Percentiles rank a stretch among this genome's conserved stretches.
phyloP scores from a whole-genome alignment of 1,140 invertebrate genomes.

The Vanessa atalanta region DNA sequence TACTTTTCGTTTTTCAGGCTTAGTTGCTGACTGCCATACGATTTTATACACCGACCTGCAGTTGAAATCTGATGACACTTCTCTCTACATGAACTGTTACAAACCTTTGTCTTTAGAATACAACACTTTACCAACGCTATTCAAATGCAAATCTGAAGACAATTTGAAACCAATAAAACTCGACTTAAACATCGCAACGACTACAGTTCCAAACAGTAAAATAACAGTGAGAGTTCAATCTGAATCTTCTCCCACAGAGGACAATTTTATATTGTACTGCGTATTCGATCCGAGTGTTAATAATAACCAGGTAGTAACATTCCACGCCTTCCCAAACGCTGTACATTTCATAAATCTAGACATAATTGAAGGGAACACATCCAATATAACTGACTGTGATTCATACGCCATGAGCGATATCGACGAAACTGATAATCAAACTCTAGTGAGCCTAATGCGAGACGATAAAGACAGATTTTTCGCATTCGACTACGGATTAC shows the following conservation, averaged over 20 bases:
- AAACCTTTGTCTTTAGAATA: slow-evolving; percentile 55
- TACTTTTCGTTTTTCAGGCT: slow-evolving; percentile 59
- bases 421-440: slow-evolving; percentile 66
- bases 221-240: slow-evolving; percentile 67
- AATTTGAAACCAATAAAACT: slow-evolving; percentile 59
- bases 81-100: slow-evolving; percentile 61
- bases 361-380: slow-evolving; percentile 45
- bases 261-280: slow-evolving; percentile 64
- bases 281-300: slow-evolving; percentile 57
- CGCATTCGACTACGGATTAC: slow-evolving; percentile 85
- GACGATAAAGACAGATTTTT: slow-evolving; percentile 86
- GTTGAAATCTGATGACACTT: slow-evolving; percentile 64
- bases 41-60: slow-evolving; percentile 82
- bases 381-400: slow-evolving; percentile 60
- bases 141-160: slow-evolving; percentile 62
- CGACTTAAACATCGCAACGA: slow-evolving; percentile 56
- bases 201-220: slow-evolving; percentile 43
- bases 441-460: slow-evolving; percentile 81
- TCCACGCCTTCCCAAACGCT: slow-evolving; percentile 80
- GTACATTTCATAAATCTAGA: slow-evolving; percentile 83
- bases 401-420: slow-evolving; percentile 53
- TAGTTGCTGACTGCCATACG: slow-evolving; percentile 76
- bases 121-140: slow-evolving; percentile 48
- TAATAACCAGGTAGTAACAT: slow-evolving; percentile 63
- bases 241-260: slow-evolving; percentile 66